Evolutionary conservation across 1,140 invertebrate genomes (phyloP).

Genomic region (Meloidogyne floridensis): DNA sequence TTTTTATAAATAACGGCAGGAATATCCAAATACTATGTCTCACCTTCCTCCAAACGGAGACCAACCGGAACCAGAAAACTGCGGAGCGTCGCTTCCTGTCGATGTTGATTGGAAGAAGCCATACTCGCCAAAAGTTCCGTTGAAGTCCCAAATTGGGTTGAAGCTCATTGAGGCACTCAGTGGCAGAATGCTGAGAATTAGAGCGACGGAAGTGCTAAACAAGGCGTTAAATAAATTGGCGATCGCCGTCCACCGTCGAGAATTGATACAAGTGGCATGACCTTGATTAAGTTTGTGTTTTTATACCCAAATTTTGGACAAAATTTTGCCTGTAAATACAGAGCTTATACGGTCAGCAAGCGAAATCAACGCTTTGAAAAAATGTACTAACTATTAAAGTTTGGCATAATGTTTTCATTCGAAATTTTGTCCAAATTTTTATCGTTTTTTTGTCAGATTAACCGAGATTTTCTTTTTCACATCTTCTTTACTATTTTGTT

Average conservation of each 20-base stretch:
- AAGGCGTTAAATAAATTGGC: neutral
- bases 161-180: neutral
- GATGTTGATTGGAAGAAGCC: neutral
- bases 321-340: too few species aligned
- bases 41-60: neutral
- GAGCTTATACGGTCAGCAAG: too few species aligned
- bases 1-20: neutral
- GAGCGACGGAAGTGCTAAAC: neutral
- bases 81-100: neutral
- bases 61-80: neutral
- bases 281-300: neutral
- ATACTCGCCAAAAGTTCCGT: neutral
- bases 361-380: too few species aligned
- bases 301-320: neutral
- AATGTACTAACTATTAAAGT: too few species aligned
- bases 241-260: constrained; percentile 1
- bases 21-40: neutral
- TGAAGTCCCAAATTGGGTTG: neutral
- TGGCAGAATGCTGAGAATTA: neutral
- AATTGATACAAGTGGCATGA: neutral
- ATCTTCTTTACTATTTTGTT: too few species aligned
- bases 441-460: too few species aligned
- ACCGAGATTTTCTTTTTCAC: too few species aligned
- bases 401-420: too few species aligned
- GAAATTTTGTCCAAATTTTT: too few species aligned